A percentile compares a stretch with the other conserved stretches of the same genome.
These are phyloP conservation scores for Zaprionus capensis DNA, from an alignment of 1,140 invertebrate genomes.

Conservation along the genomic window DNA sequence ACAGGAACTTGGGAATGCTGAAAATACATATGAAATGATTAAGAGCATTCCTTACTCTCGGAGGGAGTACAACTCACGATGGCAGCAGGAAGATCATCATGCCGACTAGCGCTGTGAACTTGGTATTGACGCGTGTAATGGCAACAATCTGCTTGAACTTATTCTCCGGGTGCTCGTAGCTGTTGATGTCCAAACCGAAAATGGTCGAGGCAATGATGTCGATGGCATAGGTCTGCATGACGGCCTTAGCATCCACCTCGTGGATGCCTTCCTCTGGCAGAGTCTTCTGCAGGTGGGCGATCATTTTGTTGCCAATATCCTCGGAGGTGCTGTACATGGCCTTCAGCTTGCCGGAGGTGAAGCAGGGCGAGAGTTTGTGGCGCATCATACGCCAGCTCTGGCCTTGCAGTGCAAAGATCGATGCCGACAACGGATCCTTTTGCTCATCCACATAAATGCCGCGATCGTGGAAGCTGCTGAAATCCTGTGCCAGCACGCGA, in stretches of 20 bases:
- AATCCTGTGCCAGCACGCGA: constrained; percentile 84
- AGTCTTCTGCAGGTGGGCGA: constrained; percentile 51
- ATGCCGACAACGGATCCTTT: constrained; percentile 74
- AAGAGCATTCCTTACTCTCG: no score
- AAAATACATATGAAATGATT: not conserved
- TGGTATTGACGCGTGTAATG: constrained; percentile 11
- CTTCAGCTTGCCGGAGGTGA: constrained; percentile 86
- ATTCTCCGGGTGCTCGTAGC: constrained; percentile 68
- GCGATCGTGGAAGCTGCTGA: constrained; percentile 83
- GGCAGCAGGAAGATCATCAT: constrained; percentile 69
- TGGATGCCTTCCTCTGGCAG: constrained; percentile 45
- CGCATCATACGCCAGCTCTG: constrained; percentile 85
- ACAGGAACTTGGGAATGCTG: constrained; percentile 56
- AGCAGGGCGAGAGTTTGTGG: constrained; percentile 85
- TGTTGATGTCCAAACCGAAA: constrained; percentile 74
- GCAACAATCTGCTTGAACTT: constrained; percentile 58
- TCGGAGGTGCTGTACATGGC: constrained; percentile 85
- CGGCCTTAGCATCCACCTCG: constrained; percentile 62
- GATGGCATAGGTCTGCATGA: constrained; percentile 70
- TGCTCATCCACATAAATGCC: constrained; percentile 81
- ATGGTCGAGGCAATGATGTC: constrained; percentile 75
- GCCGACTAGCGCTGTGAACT: constrained; percentile 37
- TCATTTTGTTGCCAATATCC: constrained; percentile 83
- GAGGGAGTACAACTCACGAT: constrained; percentile 49
- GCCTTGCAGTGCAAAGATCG: constrained; percentile 84